phyloP scores from a whole-genome alignment of 2,797 vertebrate genomes.

The Lateolabrax maculatus region DNA sequence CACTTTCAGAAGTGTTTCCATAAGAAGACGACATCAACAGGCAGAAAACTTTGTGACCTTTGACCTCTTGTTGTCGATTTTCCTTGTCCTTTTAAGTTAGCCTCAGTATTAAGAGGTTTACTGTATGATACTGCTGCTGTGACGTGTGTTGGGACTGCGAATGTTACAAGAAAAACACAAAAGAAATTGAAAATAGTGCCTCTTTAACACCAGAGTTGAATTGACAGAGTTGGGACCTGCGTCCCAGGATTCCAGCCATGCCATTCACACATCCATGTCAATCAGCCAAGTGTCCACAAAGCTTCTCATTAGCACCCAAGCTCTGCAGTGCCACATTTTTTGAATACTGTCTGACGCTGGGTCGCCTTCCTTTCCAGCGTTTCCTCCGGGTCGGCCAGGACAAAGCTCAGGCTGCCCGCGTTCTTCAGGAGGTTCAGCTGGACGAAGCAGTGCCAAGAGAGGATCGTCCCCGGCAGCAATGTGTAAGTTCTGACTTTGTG shows the following conservation, averaged over 20 bases:
- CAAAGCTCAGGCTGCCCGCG: conserved; percentile 75
- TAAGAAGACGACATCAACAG: background rate
- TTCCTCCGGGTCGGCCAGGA: conserved; percentile 51
- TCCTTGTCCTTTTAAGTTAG: background rate
- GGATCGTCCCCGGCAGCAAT: conserved; percentile 77
- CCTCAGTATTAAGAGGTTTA: background rate
- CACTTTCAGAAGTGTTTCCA: background rate
- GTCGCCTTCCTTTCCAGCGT: conserved; percentile 50
- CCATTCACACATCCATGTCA: conserved; percentile 33
- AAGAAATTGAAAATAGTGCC: background rate
- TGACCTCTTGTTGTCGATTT: conserved; percentile 9
- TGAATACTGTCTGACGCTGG: conserved; percentile 11
- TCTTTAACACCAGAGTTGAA: conserved; percentile 3
- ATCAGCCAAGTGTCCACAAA: conserved; percentile 39
- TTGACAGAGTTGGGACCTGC: conserved; percentile 21
- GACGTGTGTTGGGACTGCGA: background rate
- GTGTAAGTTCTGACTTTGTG: conserved; percentile 76
- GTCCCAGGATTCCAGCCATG: conserved; percentile 44
- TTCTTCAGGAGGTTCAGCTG: conserved; percentile 80
- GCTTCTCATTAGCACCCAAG: conserved; percentile 53
- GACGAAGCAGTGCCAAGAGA: conserved; percentile 73
- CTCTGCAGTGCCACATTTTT: conserved; percentile 13
- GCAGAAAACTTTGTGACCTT: conserved; percentile 3
- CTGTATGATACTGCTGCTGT: background rate
- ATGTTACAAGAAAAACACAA: background rate